Percentiles rank a stretch among this genome's conserved stretches.
phyloP scores from a whole-genome alignment of 1,140 invertebrate species.

The Drosophila murphyi region DNA sequence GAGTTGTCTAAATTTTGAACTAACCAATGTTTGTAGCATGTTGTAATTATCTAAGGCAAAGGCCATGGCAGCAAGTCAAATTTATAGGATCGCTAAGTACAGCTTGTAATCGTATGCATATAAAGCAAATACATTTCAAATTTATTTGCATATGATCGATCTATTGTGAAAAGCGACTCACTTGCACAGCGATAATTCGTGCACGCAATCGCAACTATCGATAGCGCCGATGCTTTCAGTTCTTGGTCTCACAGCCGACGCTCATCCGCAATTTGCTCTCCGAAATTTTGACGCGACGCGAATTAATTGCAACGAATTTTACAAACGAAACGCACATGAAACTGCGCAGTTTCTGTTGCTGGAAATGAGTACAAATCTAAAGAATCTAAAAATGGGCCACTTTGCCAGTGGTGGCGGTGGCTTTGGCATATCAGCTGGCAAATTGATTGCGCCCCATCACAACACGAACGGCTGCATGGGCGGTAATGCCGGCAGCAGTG shows the following conservation, averaged over 20 bases:
- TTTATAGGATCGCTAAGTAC: no score
- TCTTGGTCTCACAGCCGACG: slow-evolving; percentile 22
- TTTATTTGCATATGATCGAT: not conserved
- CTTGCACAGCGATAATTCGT: not conserved
- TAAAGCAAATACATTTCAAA: not conserved
- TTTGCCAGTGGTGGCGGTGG: slow-evolving; percentile 53
- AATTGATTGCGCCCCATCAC: slow-evolving; percentile 51
- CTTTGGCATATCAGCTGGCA: slow-evolving; percentile 61
- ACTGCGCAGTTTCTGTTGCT: slow-evolving; percentile 21
- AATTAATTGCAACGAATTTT: slow-evolving; percentile 38
- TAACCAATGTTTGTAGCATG: no score
- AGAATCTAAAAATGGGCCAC: slow-evolving; percentile 64
- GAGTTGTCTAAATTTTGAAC: no score
- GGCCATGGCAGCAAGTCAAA: no score
- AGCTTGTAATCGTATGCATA: no score
- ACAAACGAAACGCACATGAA: slow-evolving; percentile 19
- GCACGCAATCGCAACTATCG: slow-evolving; percentile 6
- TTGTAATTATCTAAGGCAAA: no score
- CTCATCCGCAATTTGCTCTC: slow-evolving; percentile 22
- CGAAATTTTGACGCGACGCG: slow-evolving; percentile 25
- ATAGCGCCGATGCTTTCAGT: slow-evolving; percentile 5
- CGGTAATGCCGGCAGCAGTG: not conserved
- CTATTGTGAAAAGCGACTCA: not conserved
- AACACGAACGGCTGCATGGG: slow-evolving; percentile 29
- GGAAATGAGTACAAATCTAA: slow-evolving; percentile 65